Percentiles rank a stretch among this genome's conserved stretches.
These are phyloP conservation scores for Calyptommatus sinebrachiatus DNA, from an alignment of 2,113 vertebrate species.

Conservation along the genomic window DNA sequence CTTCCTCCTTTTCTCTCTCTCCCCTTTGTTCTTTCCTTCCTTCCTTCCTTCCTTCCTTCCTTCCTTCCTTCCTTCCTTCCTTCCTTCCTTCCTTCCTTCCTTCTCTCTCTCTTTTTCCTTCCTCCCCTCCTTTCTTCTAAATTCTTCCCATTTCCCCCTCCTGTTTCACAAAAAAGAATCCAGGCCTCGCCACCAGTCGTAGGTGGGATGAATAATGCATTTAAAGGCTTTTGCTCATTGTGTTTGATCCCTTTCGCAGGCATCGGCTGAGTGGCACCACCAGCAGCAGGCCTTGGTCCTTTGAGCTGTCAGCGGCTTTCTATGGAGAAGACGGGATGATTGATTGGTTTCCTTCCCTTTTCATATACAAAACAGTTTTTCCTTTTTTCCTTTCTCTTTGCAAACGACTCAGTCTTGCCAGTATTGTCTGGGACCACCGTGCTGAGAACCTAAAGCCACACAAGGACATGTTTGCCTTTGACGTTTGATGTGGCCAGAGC, in stretches of 20 bases:
- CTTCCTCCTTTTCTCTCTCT: too few species aligned
- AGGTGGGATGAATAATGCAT: slow-evolving; percentile 73
- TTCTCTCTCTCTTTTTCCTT: neutral
- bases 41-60: too few species aligned
- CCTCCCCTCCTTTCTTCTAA: slow-evolving; percentile 22
- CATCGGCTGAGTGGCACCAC: slow-evolving; percentile 50
- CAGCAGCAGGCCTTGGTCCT: too few species aligned
- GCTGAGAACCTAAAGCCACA: too few species aligned
- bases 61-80: too few species aligned
- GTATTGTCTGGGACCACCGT: too few species aligned
- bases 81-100: too few species aligned
- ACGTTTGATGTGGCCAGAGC: too few species aligned
- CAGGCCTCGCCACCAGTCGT: slow-evolving; percentile 12
- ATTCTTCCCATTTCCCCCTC: neutral
- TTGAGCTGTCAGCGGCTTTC: slow-evolving; percentile 61
- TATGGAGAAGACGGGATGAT: slow-evolving; percentile 58
- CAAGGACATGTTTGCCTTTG: too few species aligned
- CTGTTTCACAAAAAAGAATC: neutral
- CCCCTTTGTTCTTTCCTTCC: too few species aligned
- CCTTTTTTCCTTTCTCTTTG: too few species aligned
- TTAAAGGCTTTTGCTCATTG: slow-evolving; percentile 59
- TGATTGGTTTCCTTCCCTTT: slow-evolving; percentile 23
- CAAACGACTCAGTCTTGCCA: too few species aligned
- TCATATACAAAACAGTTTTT: neutral
- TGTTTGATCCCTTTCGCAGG: slow-evolving; percentile 66